Conservation (phyloP, 2,113 vertebrate species). For the Acrocephalus kingi region DNA sequence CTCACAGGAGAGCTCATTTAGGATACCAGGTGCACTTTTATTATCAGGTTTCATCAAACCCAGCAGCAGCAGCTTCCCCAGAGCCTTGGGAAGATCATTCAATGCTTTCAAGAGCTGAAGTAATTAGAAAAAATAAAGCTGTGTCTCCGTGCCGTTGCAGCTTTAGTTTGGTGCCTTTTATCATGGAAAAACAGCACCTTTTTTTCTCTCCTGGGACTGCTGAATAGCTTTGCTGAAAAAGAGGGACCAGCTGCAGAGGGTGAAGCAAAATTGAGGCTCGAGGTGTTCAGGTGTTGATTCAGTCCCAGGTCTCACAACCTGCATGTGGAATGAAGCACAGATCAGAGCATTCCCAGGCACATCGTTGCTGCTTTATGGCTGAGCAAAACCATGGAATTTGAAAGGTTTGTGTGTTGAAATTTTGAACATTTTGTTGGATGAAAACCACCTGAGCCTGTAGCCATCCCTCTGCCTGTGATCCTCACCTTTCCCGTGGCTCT, state of each 20-base stretch:
- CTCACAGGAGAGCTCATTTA: neutral
- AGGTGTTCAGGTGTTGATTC: neutral
- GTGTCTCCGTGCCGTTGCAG: neutral
- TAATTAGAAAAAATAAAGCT: neutral
- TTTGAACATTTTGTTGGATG: neutral
- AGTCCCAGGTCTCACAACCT: neutral
- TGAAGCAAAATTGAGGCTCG: neutral
- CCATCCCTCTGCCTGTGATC: neutral
- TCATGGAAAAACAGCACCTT: neutral
- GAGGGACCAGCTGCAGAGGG: slow-evolving; percentile 5
- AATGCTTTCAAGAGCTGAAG: neutral
- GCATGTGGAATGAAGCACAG: neutral
- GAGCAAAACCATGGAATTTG: neutral
- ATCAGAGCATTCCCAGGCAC: neutral
- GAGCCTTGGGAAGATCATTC: slow-evolving; percentile 6
- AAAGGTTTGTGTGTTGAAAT: neutral
- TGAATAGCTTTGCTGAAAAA: neutral
- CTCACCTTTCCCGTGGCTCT: neutral
- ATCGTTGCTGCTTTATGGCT: neutral
- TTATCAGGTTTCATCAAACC: neutral
- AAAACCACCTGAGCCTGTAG: neutral
- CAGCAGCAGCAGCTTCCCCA: neutral
- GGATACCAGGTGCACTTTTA: neutral
- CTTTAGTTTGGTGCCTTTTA: slow-evolving; percentile 18
- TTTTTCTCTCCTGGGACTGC: neutral